Conservation (phyloP, 2,113 vertebrate genomes). For the Todiramphus saurophagus region DNA sequence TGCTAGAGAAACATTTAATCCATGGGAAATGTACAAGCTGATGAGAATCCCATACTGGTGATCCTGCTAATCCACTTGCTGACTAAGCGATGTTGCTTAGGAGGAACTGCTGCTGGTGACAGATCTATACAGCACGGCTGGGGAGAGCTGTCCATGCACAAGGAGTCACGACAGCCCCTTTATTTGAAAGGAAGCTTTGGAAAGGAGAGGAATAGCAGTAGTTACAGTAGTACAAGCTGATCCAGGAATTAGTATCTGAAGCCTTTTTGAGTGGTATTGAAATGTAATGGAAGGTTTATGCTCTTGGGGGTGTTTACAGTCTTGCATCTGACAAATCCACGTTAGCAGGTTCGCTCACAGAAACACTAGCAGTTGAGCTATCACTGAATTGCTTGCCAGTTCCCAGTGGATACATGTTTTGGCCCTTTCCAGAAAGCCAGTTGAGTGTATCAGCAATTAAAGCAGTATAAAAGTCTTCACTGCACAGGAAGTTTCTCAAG, state of each 20-base stretch:
- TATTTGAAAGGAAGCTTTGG: neutral
- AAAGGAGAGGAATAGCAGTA: neutral
- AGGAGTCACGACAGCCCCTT: neutral
- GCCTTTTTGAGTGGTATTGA: neutral
- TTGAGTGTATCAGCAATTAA: neutral
- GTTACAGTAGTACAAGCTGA: neutral
- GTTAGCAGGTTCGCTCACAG: neutral
- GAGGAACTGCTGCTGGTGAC: neutral
- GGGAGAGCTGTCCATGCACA: neutral
- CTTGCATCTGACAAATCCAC: neutral
- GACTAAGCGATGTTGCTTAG: neutral
- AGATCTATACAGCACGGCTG: neutral
- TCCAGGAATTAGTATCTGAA: neutral
- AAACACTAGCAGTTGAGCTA: neutral
- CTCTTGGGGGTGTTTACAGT: neutral
- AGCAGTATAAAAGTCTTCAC: neutral
- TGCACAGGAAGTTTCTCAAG: neutral
- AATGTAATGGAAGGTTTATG: neutral
- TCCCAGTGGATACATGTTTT: neutral
- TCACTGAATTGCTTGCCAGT: neutral
- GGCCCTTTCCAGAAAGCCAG: neutral
- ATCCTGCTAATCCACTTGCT: neutral
- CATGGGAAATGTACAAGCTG: neutral
- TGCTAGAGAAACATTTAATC: neutral
- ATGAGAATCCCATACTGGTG: neutral